Base-by-base conservation (phyloP, 1,140 invertebrate species). In the Potamilus streckersoni region DNA sequence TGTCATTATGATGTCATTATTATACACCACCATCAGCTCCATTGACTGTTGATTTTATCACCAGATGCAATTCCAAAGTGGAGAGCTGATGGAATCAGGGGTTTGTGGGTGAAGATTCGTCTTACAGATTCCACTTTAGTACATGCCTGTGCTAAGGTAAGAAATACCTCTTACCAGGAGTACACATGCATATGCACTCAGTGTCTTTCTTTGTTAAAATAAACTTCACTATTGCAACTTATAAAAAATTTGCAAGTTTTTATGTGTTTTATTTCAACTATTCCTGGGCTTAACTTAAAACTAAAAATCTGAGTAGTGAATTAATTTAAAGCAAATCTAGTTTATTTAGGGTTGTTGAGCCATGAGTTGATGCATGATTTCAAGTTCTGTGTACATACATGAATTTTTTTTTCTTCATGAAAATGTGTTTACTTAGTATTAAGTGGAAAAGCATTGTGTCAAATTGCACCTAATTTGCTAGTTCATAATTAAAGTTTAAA, bases 61-160 rank as follows among this genome's bases (percentile, higher is more conserved):
- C 92, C 84, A 96, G 95, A 91, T 81, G 96, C 95, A 0, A 82
- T 97, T 63, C 85, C 91, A 62, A 90, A 92, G 80, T 97, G 96
- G 96, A 90, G 84, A 55, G 83, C 89, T 38, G 90, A 92, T 20
- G 92, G 93, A 38, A 92, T 92, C 83, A 91, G 95, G 79, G 93
- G 93, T 49, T 92, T 97, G 73, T 97, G 96, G 96, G 96, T 97
- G 85, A 93, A 93, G 86, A 93, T 97, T 5, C 85, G 92, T 83
- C 90, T 93, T 59, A 88, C 92, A 64, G 92, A 96, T 82, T 91
- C 93, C 12, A 92, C 92, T 16, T 95, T 95, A 93, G 92, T 97
- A 68, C 95, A 96, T 58, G 87, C 94, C 77, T 90, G 97, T 78
- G 92, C 93, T 1, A 92, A 94, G 88, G 93, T 94, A 90, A 90